Base-by-base conservation (phyloP, 2,113 vertebrate species). In the Heptranchias perlo region DNA sequence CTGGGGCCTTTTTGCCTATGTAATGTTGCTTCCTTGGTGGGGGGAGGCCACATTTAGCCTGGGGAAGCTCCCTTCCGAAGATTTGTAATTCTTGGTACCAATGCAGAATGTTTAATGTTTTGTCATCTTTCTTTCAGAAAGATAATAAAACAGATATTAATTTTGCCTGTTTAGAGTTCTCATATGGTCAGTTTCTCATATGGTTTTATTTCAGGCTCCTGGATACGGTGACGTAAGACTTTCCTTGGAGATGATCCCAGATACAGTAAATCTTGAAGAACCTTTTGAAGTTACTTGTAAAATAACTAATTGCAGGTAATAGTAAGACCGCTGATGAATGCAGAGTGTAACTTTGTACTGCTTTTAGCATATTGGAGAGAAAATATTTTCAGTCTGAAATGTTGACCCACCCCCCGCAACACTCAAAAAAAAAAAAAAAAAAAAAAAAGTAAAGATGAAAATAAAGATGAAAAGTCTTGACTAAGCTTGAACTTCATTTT, bases 241-340 rank as follows among this genome's bases (percentile, higher is more conserved):
- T 96, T 99, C 99, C n/a, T 96, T 99, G 96, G 99, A 99, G 97
- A 97, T 98, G 96, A 99, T 99, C 97, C 99, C 99, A 91, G 99
- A 99, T 97, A 99, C 99, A 0, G 99, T 99, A 39, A 98, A 98
- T 97, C 97, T 99, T 35, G 99, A 99, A 97, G 99, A 99, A 97
- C 99, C 99, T 73, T 99, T 99, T 96, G 98, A 99, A 96, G 99
- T 99, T 96, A 98, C 98, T 95, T 99, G 99, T 98, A 99, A 99
- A 98, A 99, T 99, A 98, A 99, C 99, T 73, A 99, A 99, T 97
- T 99, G 99, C 99, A 99, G 99, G 99, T 99, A 97, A 98, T 96
- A 91, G 58, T 96, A 39, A 78, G 78, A 58, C 13, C 35, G 31
- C 96, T 87, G 21, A 47, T 86, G 25, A 62, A 93, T 18, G 16